phyloP scores from a whole-genome alignment of 2,888 invertebrate species.

The Cantharis flavilabris region DNA sequence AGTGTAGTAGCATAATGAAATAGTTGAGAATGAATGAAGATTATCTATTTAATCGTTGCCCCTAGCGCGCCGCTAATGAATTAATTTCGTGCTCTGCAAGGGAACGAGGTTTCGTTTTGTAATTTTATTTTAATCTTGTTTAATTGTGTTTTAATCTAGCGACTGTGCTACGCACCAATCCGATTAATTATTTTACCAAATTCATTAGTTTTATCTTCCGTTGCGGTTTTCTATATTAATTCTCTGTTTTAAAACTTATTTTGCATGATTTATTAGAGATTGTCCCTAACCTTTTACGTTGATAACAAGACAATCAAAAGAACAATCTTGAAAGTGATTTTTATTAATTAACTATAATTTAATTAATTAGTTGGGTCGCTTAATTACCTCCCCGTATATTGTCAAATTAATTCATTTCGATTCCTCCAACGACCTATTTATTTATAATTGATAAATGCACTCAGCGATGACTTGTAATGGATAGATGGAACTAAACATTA shows the following conservation, averaged over 20 bases:
- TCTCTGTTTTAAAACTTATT: slow-evolving; percentile 13
- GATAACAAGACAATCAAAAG: neutral
- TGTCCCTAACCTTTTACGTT: neutral
- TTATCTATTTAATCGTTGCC: slow-evolving; percentile 25
- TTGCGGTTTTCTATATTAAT: slow-evolving; percentile 23
- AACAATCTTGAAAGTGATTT: neutral
- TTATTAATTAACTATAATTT: neutral
- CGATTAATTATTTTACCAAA: slow-evolving; percentile 30
- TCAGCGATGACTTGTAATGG: slow-evolving; percentile 12
- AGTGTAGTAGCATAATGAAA: slow-evolving; percentile 13
- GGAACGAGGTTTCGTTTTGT: slow-evolving; percentile 45
- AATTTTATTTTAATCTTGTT: slow-evolving; percentile 45
- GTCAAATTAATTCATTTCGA: slow-evolving; percentile 3
- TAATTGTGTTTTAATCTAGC: slow-evolving; percentile 45
- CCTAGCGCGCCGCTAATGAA: slow-evolving; percentile 44
- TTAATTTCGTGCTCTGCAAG: slow-evolving; percentile 44
- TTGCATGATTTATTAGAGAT: neutral
- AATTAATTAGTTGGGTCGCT: neutral
- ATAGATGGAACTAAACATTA: slow-evolving; percentile 5
- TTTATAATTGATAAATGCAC: slow-evolving; percentile 16
- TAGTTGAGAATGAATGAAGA: slow-evolving; percentile 25
- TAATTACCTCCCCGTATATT: slow-evolving; percentile 2
- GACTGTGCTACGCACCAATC: slow-evolving; percentile 26
- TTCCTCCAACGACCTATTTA: slow-evolving; percentile 17
- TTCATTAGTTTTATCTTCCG: slow-evolving; percentile 17